phyloP scores from a whole-genome alignment of 2,888 invertebrate genomes.

The Syrista parreyssii region DNA sequence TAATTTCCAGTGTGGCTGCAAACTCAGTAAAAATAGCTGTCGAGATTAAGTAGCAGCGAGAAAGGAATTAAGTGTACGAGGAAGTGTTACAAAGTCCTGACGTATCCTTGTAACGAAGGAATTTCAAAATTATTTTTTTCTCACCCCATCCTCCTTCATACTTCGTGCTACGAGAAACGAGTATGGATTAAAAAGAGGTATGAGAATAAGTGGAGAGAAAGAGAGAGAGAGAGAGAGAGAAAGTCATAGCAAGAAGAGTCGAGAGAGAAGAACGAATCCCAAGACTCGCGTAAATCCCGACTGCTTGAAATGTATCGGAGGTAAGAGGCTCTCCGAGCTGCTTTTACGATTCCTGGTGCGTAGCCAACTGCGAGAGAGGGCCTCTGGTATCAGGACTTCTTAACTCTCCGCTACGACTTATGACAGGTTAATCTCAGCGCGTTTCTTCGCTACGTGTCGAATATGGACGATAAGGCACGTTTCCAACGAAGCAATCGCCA shows the following conservation, averaged over 20 bases:
- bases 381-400: conserved; percentile 7
- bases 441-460: conserved; percentile 39
- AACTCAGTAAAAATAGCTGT: not conserved
- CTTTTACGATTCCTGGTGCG: conserved; percentile 9
- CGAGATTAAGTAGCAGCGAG: not conserved
- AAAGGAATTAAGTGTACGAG: conserved; percentile 9
- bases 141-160: not conserved
- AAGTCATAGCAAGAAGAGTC: not conserved
- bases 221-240: not conserved
- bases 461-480: conserved; percentile 50
- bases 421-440: conserved; percentile 17
- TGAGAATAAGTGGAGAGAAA: not conserved
- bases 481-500: not conserved
- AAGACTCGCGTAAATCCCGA: conserved; percentile 19
- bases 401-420: conserved; percentile 15
- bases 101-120: not conserved
- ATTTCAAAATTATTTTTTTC: not conserved
- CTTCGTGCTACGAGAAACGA: not conserved
- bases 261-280: not conserved
- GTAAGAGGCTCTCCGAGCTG: not conserved
- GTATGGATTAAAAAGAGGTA: not conserved
- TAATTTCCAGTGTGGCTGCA: conserved; percentile 38
- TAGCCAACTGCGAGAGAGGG: conserved; percentile 5
- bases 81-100: not conserved
- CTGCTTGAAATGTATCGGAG: conserved; percentile 11